These are phyloP conservation scores for Pongo pygmaeus DNA, from an alignment of 2,113 vertebrate genomes.

Conservation along the genomic window DNA sequence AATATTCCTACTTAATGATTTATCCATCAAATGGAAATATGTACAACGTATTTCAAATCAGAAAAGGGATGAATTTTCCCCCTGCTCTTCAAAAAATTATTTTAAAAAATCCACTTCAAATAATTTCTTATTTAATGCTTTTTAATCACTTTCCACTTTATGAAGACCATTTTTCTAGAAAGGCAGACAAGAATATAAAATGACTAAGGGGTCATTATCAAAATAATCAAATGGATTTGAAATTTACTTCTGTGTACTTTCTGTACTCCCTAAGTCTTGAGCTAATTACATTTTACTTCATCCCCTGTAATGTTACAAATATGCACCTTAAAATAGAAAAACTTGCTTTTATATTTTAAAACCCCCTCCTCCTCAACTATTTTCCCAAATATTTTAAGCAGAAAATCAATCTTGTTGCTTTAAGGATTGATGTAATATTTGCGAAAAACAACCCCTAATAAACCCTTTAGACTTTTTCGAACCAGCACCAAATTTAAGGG, in stretches of 20 bases:
- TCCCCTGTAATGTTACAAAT: constrained; percentile 1
- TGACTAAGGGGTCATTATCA: neutral
- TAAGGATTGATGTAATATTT: neutral
- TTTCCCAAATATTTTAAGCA: neutral
- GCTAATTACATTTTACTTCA: neutral
- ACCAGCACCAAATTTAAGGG: neutral
- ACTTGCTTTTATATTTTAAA: constrained; percentile 24
- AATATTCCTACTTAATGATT: constrained; percentile 29
- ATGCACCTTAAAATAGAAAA: constrained; percentile 20
- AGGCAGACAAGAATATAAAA: constrained; percentile 18
- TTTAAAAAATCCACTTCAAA: constrained; percentile 29
- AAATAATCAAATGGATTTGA: neutral
- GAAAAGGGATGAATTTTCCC: neutral
- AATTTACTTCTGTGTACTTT: neutral
- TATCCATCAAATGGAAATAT: constrained; percentile 20
- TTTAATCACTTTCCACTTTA: neutral
- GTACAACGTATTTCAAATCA: constrained; percentile 7
- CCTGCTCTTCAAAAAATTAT: neutral
- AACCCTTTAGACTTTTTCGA: neutral
- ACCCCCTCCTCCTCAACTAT: neutral
- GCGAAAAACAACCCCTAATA: neutral
- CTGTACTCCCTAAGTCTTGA: neutral
- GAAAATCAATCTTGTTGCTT: constrained; percentile 27
- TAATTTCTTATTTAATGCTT: constrained; percentile 21
- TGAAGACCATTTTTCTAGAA: constrained; percentile 2